phyloP scores from a whole-genome alignment of 1,140 invertebrate genomes.

The Hermatobates lingyangjiaoensis region DNA sequence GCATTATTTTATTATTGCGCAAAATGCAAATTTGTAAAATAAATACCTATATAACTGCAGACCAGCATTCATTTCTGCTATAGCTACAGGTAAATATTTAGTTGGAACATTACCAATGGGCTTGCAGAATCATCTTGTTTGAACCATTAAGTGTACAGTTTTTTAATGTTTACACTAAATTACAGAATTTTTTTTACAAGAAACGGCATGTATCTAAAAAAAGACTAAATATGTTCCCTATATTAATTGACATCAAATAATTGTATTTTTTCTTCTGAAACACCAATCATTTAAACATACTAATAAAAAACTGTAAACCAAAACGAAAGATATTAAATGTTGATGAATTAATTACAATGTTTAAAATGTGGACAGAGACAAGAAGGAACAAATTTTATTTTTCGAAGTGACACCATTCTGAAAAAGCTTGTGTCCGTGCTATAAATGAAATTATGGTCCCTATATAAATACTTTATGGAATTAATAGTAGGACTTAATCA shows the following conservation, averaged over 20 bases:
- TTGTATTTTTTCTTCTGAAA: slow-evolving; percentile 3
- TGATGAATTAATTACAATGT: neutral
- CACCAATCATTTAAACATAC: neutral
- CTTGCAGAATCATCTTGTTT: neutral
- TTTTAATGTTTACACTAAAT: neutral
- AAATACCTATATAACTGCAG: neutral
- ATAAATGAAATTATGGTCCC: neutral
- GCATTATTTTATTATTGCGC: too few species aligned
- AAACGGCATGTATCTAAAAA: neutral
- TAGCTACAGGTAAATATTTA: neutral
- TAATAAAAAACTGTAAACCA: neutral
- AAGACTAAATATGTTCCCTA: slow-evolving; percentile 12
- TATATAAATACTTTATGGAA: too few species aligned
- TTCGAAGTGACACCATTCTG: neutral
- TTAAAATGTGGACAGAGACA: too few species aligned
- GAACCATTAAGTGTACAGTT: neutral
- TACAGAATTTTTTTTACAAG: neutral
- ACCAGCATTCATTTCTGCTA: neutral
- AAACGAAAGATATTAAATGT: neutral
- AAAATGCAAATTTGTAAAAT: too few species aligned
- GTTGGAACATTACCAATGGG: neutral
- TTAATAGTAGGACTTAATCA: too few species aligned
- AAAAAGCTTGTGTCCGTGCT: neutral
- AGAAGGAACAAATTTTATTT: too few species aligned
- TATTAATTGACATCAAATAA: slow-evolving; percentile 16